These are phyloP conservation scores for Percina caprodes DNA, from an alignment of 2,113 vertebrate genomes.

Conservation along the genomic window DNA sequence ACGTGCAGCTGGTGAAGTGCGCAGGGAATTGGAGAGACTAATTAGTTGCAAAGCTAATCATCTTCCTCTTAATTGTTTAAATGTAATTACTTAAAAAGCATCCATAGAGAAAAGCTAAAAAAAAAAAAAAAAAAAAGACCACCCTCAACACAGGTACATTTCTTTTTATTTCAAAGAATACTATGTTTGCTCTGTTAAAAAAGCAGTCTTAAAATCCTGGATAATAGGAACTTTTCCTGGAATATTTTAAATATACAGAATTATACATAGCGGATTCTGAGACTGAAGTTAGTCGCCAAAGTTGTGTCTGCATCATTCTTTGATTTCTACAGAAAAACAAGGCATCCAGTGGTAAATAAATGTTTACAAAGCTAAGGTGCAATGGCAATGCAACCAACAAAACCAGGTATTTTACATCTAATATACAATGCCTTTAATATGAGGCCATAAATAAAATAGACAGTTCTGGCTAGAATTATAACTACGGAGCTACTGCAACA, in stretches of 20 bases:
- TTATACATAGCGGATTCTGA: slow-evolving; percentile 85
- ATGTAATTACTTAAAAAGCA: slow-evolving; percentile 23
- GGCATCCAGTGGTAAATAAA: slow-evolving; percentile 83
- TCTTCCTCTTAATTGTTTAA: slow-evolving; percentile 24
- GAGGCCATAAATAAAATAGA: slow-evolving; percentile 59
- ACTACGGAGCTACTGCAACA: slow-evolving; percentile 35
- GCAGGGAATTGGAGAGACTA: slow-evolving; percentile 18
- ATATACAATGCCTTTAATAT: slow-evolving; percentile 69
- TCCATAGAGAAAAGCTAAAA: neutral
- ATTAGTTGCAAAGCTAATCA: slow-evolving; percentile 32
- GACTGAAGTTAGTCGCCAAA: slow-evolving; percentile 66
- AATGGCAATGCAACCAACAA: slow-evolving; percentile 60
- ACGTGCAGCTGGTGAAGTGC: slow-evolving; percentile 14
- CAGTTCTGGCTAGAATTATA: slow-evolving; percentile 44
- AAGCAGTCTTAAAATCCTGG: slow-evolving; percentile 80
- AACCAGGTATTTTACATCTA: slow-evolving; percentile 76
- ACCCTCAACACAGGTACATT: slow-evolving; percentile 48
- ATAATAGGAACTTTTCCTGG: slow-evolving; percentile 64
- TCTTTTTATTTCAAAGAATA: slow-evolving; percentile 83
- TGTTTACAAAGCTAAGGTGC: slow-evolving; percentile 86
- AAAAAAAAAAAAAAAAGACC: neutral
- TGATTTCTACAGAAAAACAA: slow-evolving; percentile 79
- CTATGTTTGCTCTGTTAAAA: slow-evolving; percentile 83
- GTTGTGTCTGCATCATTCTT: slow-evolving; percentile 56
- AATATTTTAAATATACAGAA: slow-evolving; percentile 81